Evolutionary conservation across 2,797 vertebrate genomes (phyloP).

Genomic region (Sebastes goodei): DNA sequence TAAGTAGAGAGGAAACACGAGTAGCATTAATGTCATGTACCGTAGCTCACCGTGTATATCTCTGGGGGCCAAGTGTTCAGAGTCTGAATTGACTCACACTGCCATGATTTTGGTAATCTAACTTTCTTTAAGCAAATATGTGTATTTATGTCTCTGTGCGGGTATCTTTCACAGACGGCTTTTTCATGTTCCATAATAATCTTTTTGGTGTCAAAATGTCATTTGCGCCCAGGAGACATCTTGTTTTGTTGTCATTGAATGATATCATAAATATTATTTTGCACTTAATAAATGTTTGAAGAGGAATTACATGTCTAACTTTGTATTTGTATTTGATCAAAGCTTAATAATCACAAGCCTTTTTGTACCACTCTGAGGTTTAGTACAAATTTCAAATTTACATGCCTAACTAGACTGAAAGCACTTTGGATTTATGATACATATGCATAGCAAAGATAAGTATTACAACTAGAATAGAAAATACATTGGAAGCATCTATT

Average conservation of each 20-base stretch:
- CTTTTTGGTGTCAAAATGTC: slow-evolving; percentile 36
- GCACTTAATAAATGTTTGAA: slow-evolving; percentile 73
- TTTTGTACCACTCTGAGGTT: too few relatives aligned
- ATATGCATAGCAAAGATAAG: too few relatives aligned
- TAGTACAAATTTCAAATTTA: too few relatives aligned
- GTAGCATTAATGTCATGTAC: neutral
- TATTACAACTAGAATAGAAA: too few relatives aligned
- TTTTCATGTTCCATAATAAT: slow-evolving; percentile 43
- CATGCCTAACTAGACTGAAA: too few relatives aligned
- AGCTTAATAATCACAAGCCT: too few relatives aligned
- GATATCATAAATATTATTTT: slow-evolving; percentile 62
- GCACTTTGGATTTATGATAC: too few relatives aligned
- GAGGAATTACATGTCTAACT: neutral
- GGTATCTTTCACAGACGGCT: slow-evolving; percentile 77
- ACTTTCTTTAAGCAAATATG: slow-evolving; percentile 41
- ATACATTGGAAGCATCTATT: too few relatives aligned
- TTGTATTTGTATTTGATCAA: neutral
- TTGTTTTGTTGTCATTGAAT: slow-evolving; percentile 28
- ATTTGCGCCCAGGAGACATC: slow-evolving; percentile 39
- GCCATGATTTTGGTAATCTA: slow-evolving; percentile 46
- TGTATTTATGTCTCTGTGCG: slow-evolving; percentile 79
- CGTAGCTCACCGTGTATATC: neutral
- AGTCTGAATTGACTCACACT: neutral
- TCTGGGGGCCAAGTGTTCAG: neutral
- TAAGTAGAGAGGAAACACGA: neutral